Percentiles rank a stretch among this genome's conserved stretches.
Evolutionary conservation across 2,113 vertebrate species (phyloP).

Genomic region (Neomonachus schauinslandi): DNA sequence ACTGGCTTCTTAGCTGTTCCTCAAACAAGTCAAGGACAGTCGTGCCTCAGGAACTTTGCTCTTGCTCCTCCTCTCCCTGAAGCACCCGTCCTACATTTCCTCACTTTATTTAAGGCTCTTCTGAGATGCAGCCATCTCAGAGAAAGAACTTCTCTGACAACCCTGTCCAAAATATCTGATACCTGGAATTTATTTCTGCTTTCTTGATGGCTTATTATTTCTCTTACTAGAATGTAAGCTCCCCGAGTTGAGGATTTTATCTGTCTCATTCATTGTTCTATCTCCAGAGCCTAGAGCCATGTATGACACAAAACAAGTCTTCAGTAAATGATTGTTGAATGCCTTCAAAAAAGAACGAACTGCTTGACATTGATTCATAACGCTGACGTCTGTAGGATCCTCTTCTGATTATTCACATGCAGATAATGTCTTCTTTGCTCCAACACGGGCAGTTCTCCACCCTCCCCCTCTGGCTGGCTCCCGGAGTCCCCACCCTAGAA

Average conservation of each 20-base stretch:
- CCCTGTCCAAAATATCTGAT: neutral
- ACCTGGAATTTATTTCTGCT: conserved; percentile 39
- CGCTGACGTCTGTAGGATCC: neutral
- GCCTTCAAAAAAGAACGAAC: conserved; percentile 19
- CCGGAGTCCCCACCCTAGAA: neutral
- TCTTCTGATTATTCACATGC: conserved; percentile 33
- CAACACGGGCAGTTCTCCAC: neutral
- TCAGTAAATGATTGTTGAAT: neutral
- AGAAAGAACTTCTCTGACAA: conserved; percentile 8
- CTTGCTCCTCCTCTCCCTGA: neutral
- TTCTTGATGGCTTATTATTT: conserved; percentile 14
- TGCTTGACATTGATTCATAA: conserved; percentile 32
- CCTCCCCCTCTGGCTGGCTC: neutral
- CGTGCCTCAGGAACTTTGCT: neutral
- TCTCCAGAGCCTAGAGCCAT: neutral
- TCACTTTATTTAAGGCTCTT: neutral
- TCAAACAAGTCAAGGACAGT: neutral
- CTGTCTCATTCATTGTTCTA: conserved; percentile 7
- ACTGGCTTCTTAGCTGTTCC: neutral
- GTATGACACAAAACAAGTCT: neutral
- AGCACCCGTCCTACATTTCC: neutral
- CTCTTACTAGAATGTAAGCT: conserved; percentile 23
- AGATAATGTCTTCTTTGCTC: conserved; percentile 37
- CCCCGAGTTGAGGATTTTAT: neutral
- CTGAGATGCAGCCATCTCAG: conserved; percentile 9